Evolutionary conservation across 2,888 invertebrate genomes (phyloP).

Genomic region (Enchytraeus crypticus): DNA sequence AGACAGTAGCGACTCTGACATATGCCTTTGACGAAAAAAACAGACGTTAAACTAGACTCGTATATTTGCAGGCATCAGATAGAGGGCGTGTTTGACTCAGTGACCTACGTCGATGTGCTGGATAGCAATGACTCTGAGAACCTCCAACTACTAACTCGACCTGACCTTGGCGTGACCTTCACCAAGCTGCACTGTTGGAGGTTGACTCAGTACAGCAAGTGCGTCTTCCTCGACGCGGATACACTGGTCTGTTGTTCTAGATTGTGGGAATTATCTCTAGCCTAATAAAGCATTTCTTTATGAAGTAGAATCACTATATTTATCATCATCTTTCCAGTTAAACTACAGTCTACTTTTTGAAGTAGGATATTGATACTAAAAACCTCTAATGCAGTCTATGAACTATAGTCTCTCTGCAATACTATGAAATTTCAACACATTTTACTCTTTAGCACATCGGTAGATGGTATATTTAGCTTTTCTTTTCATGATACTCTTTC

Average conservation of each 20-base stretch:
- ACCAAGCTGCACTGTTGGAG: slow-evolving; percentile 98
- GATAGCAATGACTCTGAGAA: slow-evolving; percentile 91
- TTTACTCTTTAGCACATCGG: no score
- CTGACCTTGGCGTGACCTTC: slow-evolving; percentile 94
- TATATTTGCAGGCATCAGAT: slow-evolving; percentile 65
- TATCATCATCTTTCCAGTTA: neutral
- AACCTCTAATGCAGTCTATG: no score
- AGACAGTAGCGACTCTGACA: no score
- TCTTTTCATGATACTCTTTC: no score
- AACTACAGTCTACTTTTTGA: neutral
- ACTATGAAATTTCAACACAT: no score
- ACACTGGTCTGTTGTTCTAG: slow-evolving; percentile 67
- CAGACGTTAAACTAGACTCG: no score
- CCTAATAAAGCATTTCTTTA: neutral
- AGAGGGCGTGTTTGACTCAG: slow-evolving; percentile 54
- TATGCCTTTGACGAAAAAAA: no score
- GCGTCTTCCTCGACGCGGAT: slow-evolving; percentile 97
- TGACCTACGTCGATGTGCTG: slow-evolving; percentile 84
- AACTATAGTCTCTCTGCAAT: no score
- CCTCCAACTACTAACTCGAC: slow-evolving; percentile 76
- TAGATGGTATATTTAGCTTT: no score
- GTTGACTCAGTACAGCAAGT: slow-evolving; percentile 88
- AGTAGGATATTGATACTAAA: no score
- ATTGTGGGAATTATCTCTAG: neutral
- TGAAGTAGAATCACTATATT: neutral